phyloP scores from a whole-genome alignment of 1,140 invertebrate genomes.

The Meloidogyne floridensis region DNA sequence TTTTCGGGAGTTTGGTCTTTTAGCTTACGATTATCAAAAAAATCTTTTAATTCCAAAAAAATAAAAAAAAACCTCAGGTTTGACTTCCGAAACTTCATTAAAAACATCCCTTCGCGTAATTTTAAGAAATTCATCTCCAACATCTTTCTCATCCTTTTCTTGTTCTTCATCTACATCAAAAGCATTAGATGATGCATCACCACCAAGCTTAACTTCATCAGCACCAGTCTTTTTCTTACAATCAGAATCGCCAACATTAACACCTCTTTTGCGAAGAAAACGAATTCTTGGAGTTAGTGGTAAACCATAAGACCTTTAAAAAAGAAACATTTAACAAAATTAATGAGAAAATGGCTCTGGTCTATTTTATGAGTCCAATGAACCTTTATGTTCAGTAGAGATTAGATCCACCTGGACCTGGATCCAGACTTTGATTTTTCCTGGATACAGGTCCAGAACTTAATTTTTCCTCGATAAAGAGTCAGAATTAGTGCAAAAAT shows the following conservation, averaged over 20 bases:
- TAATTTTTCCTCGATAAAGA: too few relatives aligned
- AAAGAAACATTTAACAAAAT: background rate
- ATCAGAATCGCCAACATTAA: conserved; percentile 34
- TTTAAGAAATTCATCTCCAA: conserved; percentile 51
- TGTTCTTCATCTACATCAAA: conserved; percentile 29
- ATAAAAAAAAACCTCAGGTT: conserved; percentile 10
- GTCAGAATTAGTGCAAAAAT: too few relatives aligned
- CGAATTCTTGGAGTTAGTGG: conserved; percentile 58
- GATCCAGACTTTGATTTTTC: too few relatives aligned
- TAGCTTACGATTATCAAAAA: too few relatives aligned
- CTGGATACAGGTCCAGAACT: too few relatives aligned
- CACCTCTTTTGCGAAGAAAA: conserved; percentile 51
- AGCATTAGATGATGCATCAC: background rate
- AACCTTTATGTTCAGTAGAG: too few relatives aligned
- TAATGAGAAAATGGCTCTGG: too few relatives aligned
- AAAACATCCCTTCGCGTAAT: conserved; percentile 55
- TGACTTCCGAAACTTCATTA: conserved; percentile 32
- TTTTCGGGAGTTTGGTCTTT: too few relatives aligned
- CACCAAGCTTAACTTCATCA: conserved; percentile 18
- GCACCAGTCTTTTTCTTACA: background rate
- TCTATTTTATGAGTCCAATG: background rate
- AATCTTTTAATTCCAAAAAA: background rate
- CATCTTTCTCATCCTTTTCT: conserved; percentile 42
- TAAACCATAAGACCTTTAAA: conserved; percentile 59
- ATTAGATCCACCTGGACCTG: too few relatives aligned